Evolutionary conservation across 2,797 vertebrate species (phyloP).

Genomic region (Odontamblyopus rebecca): DNA sequence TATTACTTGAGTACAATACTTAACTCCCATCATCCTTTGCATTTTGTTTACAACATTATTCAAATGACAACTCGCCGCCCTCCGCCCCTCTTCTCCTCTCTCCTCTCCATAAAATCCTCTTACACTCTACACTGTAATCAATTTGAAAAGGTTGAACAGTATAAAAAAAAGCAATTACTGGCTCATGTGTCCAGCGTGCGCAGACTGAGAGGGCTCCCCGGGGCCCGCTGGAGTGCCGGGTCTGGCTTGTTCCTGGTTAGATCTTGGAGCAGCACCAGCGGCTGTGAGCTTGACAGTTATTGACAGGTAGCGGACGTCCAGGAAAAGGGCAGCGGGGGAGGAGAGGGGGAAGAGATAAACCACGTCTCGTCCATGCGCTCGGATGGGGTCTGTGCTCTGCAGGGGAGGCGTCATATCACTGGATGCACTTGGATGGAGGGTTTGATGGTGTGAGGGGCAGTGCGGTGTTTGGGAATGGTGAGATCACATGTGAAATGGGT

Average conservation of each 20-base stretch:
- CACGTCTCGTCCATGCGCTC: conserved; percentile 22
- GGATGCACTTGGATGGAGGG: neutral
- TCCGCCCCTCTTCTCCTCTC: neutral
- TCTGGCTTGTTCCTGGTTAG: conserved; percentile 64
- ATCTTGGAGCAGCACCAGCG: conserved; percentile 61
- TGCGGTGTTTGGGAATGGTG: neutral
- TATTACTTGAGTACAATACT: too few species aligned
- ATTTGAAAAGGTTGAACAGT: conserved; percentile 66
- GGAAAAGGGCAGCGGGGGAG: conserved; percentile 49
- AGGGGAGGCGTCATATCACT: conserved; percentile 17
- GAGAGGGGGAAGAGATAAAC: conserved; percentile 20
- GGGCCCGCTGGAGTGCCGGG: conserved; percentile 71
- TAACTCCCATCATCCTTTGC: conserved; percentile 5
- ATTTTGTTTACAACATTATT: conserved; percentile 48
- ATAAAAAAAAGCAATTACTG: conserved; percentile 69
- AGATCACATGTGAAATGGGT: neutral
- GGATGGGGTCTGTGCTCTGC: conserved; percentile 21
- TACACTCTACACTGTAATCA: conserved; percentile 58
- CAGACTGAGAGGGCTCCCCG: conserved; percentile 47
- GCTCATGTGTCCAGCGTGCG: conserved; percentile 58
- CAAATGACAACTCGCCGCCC: neutral
- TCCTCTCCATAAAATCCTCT: conserved; percentile 44
- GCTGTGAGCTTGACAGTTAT: conserved; percentile 72
- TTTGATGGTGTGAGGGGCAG: neutral
- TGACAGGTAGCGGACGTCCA: conserved; percentile 66